Evolutionary conservation across 2,888 invertebrate genomes (phyloP), one percentile per base, ranked within the genome.

Genomic region (Periphyllus acericola): DNA sequence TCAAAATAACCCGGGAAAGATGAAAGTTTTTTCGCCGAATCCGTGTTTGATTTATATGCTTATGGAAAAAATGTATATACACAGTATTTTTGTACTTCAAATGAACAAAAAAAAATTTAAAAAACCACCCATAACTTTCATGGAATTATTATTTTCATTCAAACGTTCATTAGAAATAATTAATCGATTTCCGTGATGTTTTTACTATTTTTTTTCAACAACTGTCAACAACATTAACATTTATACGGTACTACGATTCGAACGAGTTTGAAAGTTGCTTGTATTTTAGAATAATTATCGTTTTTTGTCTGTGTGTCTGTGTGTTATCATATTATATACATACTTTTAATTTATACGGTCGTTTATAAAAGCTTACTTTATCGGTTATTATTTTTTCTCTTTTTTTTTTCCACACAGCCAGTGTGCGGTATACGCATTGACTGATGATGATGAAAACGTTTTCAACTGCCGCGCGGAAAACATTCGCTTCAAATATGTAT

Each of bases 211-310:
- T 68, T 52, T 71, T 82, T 82, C 74, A 25, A 55, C n/a, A 55
- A 74, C 83, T 55, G 55, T 36, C 74, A 74, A 74, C n/a, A 74
- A n/a, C n/a, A 60, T 21, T 60, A 36, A 55, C 17, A 17, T 81
- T 71, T 71, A 11, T 82, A 6, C 25, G 6, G 14, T 71, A 52
- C 66, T 36, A 55, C 21, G 32, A n/a, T n/a, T 32, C 40, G 36
- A 36, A 74, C 36, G 25, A 46, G 14, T 46, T 46, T 46, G 14
- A 46, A 11, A 46, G 46, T 46, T 46, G 2, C 14, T 46, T 46
- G 14, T 46, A 46, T 14, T 40, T 40, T 40, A 46, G 2, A 46
- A 46, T 1, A 46, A 46, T 1, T 14, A 46, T 46, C 14, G 1
- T 11, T 46, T 46, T 46, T 11, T 46, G 6, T n/a, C n/a, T n/a